Percentiles rank a stretch among this genome's conserved stretches.
These are phyloP conservation scores for Alligator sinensis DNA, from an alignment of 2,113 vertebrate species.

Conservation along the genomic window DNA sequence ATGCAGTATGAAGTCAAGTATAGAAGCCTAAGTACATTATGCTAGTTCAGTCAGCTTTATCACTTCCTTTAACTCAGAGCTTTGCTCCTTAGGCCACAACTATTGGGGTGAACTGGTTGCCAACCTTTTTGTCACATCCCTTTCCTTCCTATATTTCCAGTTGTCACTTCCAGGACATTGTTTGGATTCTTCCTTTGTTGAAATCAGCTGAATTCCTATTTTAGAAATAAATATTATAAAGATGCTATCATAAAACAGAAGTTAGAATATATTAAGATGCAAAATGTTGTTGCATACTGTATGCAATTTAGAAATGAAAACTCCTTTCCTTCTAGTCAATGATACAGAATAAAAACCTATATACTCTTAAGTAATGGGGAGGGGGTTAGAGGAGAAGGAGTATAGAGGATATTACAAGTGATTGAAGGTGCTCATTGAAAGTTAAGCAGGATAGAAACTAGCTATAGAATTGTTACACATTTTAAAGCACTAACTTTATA, in stretches of 20 bases:
- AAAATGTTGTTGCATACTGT: background rate
- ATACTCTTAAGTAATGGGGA: background rate
- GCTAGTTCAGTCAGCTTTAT: conserved; percentile 21
- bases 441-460: no score
- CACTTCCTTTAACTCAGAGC: conserved; percentile 12
- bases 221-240: background rate
- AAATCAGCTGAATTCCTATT: background rate
- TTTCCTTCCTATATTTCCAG: background rate
- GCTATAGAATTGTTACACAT: no score
- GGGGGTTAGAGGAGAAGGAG: background rate
- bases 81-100: conserved; percentile 31
- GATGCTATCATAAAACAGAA: background rate
- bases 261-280: background rate
- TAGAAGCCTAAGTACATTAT: background rate
- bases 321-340: background rate
- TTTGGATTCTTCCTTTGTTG: background rate
- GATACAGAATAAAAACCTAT: background rate
- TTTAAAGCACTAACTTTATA: no score
- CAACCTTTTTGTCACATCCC: background rate
- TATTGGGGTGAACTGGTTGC: background rate
- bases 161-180: background rate
- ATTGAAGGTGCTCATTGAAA: no score
- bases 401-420: background rate
- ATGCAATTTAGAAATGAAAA: background rate
- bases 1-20: background rate